Evolutionary conservation across 2,888 invertebrate species (phyloP).

Genomic region (Drosophila robusta): DNA sequence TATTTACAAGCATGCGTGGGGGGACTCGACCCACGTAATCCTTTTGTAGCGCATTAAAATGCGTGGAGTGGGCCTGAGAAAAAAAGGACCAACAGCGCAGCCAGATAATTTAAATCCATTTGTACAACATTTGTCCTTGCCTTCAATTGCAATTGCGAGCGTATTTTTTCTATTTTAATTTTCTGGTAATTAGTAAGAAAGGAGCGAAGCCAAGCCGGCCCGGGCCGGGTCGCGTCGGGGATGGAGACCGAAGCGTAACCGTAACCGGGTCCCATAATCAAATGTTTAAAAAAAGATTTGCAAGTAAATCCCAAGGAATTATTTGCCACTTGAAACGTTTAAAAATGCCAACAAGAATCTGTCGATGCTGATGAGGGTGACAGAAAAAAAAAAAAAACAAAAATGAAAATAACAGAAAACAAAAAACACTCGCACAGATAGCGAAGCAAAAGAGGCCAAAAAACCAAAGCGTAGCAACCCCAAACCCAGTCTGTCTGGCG

Average conservation of each 20-base stretch:
- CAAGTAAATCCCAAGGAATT: constrained; percentile 80
- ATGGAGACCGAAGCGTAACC: constrained; percentile 26
- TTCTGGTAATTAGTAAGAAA: constrained; percentile 71
- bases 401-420: constrained; percentile 7
- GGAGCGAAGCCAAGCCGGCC: constrained; percentile 12
- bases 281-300: constrained; percentile 75
- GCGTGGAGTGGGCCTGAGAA: constrained; percentile 12
- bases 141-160: constrained; percentile 56
- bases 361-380: constrained; percentile 71
- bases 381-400: constrained; percentile 8
- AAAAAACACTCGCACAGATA: neutral
- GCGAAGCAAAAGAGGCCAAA: constrained; percentile 7
- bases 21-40: constrained; percentile 83
- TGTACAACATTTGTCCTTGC: constrained; percentile 67
- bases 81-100: constrained; percentile 30
- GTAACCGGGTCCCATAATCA: constrained; percentile 62
- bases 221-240: neutral
- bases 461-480: constrained; percentile 32
- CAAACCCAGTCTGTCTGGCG: constrained; percentile 26
- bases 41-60: constrained; percentile 82
- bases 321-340: constrained; percentile 82
- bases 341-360: constrained; percentile 82
- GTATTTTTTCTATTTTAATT: constrained; percentile 17
- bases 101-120: constrained; percentile 82
- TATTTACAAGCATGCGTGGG: constrained; percentile 53